These are phyloP conservation scores for Spodoptera exigua DNA, from an alignment of 2,888 invertebrate species.

Conservation along the genomic window DNA sequence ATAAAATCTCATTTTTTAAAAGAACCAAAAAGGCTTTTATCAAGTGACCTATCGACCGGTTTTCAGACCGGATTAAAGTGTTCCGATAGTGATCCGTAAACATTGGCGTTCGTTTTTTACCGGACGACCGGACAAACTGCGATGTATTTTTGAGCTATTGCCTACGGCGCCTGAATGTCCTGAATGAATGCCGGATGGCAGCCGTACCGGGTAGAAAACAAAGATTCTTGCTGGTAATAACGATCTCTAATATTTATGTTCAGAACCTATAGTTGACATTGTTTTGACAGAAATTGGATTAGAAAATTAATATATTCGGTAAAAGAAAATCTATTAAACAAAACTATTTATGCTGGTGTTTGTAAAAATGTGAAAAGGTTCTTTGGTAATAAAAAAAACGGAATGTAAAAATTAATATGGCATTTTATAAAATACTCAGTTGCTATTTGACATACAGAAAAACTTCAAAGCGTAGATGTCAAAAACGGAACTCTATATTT, in stretches of 20 bases:
- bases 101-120: conserved; percentile 35
- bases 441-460: no score
- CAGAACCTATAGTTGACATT: no score
- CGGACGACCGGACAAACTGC: conserved; percentile 32
- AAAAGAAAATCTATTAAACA: no score
- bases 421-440: no score
- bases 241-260: not conserved
- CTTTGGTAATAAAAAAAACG: no score
- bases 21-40: conserved; percentile 12
- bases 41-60: conserved; percentile 13
- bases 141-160: conserved; percentile 44
- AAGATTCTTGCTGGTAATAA: not conserved
- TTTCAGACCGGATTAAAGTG: conserved; percentile 46
- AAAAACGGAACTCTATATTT: no score
- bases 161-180: conserved; percentile 23
- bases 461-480: no score
- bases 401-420: no score
- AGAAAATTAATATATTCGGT: no score
- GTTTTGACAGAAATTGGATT: no score
- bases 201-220: conserved; percentile 18
- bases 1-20: not conserved
- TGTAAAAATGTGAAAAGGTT: no score
- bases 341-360: no score
- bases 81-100: conserved; percentile 43
- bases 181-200: conserved; percentile 16